Evolutionary conservation across 2,797 vertebrate species (phyloP), one percentile per base, ranked within the genome.

Genomic region (Melanotaenia pygmaea): DNA sequence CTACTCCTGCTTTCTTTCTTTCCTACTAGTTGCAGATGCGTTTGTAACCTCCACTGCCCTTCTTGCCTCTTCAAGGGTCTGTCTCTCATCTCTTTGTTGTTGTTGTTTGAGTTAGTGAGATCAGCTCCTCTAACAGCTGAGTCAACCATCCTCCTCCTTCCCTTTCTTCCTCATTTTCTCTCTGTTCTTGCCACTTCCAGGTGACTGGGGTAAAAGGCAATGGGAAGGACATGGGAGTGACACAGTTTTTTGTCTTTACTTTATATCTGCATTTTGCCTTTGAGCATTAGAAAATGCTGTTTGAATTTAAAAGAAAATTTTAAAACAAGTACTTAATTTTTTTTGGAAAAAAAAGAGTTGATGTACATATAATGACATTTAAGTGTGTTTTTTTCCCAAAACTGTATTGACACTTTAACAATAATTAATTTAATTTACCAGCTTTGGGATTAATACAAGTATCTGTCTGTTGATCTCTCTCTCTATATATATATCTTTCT

Each of bases 51-150:
- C 69, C 64, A 35, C 45, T 26, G 64, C 22, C 70, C 64, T 59
- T 57, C 57, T 70, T 5, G 38, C 24, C 34, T 60, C 69, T 57
- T 64, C 35, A 1, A 72, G 61, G 38, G 22, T 78, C 65, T 47
- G 20, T 47, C 20, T 80, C 77, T 82, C 78, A 75, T 77, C 88
- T 80, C 72, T 54, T 47, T 30, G 30, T 51, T 90, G 88, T 86
- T 91, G 80, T 90, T 89, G 85, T 90, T 91, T 85, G 72, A 69
- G 70, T 89, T 86, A 77, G 79, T 85, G 84, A 87, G 86, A 83
- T 88, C 78, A 85, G 80, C 76, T 85, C 56, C 76, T 79, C 85
- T 68, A 57, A 84, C 94, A 93, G 93, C 94, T 94, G 94, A 94
- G 85, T 91, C 93, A 93, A 93, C 91, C 79, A 9, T 77, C 72